Evolutionary conservation across 2,797 vertebrate genomes (phyloP).

Genomic region (Chiroxiphia lanceolata): DNA sequence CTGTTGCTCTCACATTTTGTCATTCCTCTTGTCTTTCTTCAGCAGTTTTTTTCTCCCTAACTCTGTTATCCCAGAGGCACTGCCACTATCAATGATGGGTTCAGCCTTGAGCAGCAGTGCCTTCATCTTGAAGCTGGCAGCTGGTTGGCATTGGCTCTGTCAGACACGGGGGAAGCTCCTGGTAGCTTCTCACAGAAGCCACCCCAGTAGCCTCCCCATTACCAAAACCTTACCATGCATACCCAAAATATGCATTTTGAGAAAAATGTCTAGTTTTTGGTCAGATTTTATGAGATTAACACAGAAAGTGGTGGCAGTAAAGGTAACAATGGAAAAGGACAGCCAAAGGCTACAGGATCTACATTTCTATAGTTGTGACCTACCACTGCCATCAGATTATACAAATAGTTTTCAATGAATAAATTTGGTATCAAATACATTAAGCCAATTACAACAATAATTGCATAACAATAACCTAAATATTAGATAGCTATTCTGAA

Average conservation of each 20-base stretch:
- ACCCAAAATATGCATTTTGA: background rate
- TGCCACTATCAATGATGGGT: too few species aligned
- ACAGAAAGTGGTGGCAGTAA: background rate
- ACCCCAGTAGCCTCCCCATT: background rate
- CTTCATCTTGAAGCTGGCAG: background rate
- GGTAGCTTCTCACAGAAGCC: background rate
- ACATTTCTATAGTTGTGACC: background rate
- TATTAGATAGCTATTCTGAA: background rate
- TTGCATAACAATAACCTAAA: background rate
- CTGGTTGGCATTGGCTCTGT: background rate
- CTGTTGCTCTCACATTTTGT: too few species aligned
- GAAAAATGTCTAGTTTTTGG: background rate
- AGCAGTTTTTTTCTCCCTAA: too few species aligned
- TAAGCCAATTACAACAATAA: background rate
- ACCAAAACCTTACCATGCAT: background rate
- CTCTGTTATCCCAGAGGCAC: too few species aligned
- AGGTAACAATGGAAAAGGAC: background rate
- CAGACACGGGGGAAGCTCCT: background rate
- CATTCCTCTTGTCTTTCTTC: too few species aligned
- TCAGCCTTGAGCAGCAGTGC: rapidly evolving
- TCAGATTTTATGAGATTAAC: background rate
- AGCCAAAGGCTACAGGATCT: background rate
- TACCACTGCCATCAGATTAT: background rate
- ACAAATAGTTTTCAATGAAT: background rate
- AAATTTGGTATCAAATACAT: background rate